Evolutionary conservation across 2,888 invertebrate genomes (phyloP).

Genomic region (Agelastica alni): DNA sequence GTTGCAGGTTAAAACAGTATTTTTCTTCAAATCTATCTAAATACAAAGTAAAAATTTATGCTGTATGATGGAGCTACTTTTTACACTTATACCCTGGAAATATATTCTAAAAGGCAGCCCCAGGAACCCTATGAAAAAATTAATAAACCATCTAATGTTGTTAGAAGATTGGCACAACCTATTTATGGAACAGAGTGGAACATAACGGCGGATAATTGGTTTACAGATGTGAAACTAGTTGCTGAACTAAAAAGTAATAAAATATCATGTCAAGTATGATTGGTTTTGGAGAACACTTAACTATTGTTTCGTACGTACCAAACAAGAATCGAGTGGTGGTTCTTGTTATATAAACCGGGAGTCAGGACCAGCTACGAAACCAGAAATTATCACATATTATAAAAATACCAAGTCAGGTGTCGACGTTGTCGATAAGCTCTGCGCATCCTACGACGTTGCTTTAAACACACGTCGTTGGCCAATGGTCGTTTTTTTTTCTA

Average conservation of each 20-base stretch:
- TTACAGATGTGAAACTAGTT: not conserved
- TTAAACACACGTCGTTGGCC: not conserved
- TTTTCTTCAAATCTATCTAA: not conserved
- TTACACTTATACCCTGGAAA: not conserved
- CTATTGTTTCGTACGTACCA: not conserved
- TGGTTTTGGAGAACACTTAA: not conserved
- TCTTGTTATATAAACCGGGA: too few species aligned
- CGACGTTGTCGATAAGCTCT: too few species aligned
- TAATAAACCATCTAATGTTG: not conserved
- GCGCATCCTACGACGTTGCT: too few species aligned
- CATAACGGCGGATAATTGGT: not conserved
- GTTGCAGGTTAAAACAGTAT: not conserved
- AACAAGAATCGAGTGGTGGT: not conserved
- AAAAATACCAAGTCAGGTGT: too few species aligned
- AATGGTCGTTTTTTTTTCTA: constrained; percentile 1
- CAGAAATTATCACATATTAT: too few species aligned
- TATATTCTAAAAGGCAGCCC: not conserved
- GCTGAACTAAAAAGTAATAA: not conserved
- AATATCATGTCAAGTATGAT: not conserved
- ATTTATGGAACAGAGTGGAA: not conserved
- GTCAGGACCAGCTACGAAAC: too few species aligned
- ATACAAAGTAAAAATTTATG: not conserved
- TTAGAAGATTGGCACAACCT: not conserved
- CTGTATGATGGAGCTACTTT: not conserved
- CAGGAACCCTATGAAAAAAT: not conserved